These are phyloP conservation scores for Telenomus remus DNA, from an alignment of 1,140 invertebrate species.

Conservation along the genomic window DNA sequence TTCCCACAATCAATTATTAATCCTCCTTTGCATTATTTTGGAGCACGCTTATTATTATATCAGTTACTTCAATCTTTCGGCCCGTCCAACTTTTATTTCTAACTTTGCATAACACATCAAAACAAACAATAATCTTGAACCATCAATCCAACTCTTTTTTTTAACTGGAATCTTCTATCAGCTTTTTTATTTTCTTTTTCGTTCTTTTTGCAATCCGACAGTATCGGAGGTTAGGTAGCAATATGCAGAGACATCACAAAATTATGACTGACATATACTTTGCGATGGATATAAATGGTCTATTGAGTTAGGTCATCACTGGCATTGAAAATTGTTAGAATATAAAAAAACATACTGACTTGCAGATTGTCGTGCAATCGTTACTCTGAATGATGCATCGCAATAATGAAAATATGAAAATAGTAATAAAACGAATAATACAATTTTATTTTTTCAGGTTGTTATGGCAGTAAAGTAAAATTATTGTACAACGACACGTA, in stretches of 20 bases:
- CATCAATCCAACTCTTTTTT: no score
- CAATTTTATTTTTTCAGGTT: conserved; percentile 32
- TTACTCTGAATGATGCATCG: neutral
- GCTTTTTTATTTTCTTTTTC: no score
- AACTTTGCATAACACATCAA: neutral
- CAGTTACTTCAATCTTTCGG: neutral
- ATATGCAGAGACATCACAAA: neutral
- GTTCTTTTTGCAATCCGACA: neutral
- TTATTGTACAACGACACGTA: conserved; percentile 57
- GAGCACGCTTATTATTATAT: conserved; percentile 38
- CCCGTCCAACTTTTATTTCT: neutral
- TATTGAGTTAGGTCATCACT: conserved; percentile 2
- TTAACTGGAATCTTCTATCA: no score
- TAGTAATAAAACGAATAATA: neutral
- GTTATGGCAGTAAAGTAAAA: conserved; percentile 56
- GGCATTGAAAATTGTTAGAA: no score
- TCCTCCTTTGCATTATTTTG: neutral
- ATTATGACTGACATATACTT: neutral
- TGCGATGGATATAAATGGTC: neutral
- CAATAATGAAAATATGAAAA: neutral
- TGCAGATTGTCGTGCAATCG: neutral
- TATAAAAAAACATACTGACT: neutral
- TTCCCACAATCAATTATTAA: neutral
- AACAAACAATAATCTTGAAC: neutral
- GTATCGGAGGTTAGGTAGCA: neutral